Evolutionary conservation across 1,140 invertebrate species (phyloP).

Genomic region (Euschistus heros): DNA sequence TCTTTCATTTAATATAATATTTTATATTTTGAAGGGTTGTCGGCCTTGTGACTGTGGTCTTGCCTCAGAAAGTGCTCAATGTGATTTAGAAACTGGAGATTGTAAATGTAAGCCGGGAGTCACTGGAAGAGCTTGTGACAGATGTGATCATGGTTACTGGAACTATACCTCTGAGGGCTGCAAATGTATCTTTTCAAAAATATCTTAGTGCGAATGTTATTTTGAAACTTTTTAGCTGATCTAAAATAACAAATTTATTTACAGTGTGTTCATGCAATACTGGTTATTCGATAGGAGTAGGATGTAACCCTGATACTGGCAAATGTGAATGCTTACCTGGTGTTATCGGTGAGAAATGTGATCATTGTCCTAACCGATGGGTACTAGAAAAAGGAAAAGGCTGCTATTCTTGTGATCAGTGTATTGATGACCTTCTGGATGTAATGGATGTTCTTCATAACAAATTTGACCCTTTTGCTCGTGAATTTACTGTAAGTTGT

Average conservation of each 20-base stretch:
- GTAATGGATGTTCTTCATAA: constrained; percentile 63
- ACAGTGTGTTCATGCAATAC: constrained; percentile 76
- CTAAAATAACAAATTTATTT: not conserved
- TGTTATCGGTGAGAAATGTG: constrained; percentile 90
- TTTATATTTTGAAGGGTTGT: constrained; percentile 51
- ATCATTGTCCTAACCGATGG: constrained; percentile 81
- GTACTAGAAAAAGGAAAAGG: constrained; percentile 59
- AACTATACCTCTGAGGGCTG: constrained; percentile 81
- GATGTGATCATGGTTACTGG: constrained; percentile 87
- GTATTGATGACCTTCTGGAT: constrained; percentile 76
- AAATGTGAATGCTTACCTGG: constrained; percentile 91
- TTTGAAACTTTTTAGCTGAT: not conserved
- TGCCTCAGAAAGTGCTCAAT: constrained; percentile 69
- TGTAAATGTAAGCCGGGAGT: constrained; percentile 83
- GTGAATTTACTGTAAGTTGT: constrained; percentile 54
- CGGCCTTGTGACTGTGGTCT: constrained; percentile 66
- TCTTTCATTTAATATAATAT: not conserved
- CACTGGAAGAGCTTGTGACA: constrained; percentile 73
- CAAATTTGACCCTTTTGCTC: constrained; percentile 50
- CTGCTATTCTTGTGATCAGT: constrained; percentile 76
- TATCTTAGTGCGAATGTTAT: not conserved
- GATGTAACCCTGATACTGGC: constrained; percentile 77
- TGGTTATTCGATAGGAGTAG: constrained; percentile 77
- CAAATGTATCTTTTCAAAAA: constrained; percentile 50
- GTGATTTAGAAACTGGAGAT: constrained; percentile 70